These are phyloP conservation scores for Drosophila anomalipes DNA, from an alignment of 2,888 invertebrate species.

Conservation along the genomic window DNA sequence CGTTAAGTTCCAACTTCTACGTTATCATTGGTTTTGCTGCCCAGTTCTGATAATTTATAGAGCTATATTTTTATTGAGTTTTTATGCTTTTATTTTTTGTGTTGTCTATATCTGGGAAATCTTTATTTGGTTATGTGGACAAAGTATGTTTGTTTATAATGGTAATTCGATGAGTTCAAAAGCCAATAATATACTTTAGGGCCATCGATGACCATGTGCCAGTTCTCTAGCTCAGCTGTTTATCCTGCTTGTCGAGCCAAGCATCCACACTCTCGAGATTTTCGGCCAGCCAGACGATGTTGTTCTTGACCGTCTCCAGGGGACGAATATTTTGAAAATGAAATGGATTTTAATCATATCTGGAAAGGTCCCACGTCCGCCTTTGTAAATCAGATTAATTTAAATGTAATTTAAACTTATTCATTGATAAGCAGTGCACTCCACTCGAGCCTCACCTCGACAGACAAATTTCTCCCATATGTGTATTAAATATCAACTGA, in stretches of 20 bases:
- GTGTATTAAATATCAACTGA: no score
- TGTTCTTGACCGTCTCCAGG: slow-evolving; percentile 91
- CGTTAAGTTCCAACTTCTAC: neutral
- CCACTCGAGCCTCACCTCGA: neutral
- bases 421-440: neutral
- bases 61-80: slow-evolving; percentile 16
- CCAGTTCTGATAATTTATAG: slow-evolving; percentile 39
- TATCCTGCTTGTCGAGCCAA: slow-evolving; percentile 87
- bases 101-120: slow-evolving; percentile 42
- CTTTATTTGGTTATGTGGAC: slow-evolving; percentile 52
- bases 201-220: neutral
- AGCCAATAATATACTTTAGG: slow-evolving; percentile 10
- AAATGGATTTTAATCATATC: no score
- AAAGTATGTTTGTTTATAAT: slow-evolving; percentile 38
- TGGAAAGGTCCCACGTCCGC: neutral
- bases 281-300: slow-evolving; percentile 92
- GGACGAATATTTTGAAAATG: slow-evolving; percentile 86
- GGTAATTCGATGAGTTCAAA: slow-evolving; percentile 45
- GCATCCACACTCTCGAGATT: slow-evolving; percentile 87
- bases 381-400: no score
- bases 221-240: slow-evolving; percentile 1
- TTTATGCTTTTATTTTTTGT: slow-evolving; percentile 10
- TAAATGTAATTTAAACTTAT: no score
- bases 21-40: neutral
- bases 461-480: no score